phyloP scores from a whole-genome alignment of 2,888 invertebrate genomes.

The Leucoma salicis region DNA sequence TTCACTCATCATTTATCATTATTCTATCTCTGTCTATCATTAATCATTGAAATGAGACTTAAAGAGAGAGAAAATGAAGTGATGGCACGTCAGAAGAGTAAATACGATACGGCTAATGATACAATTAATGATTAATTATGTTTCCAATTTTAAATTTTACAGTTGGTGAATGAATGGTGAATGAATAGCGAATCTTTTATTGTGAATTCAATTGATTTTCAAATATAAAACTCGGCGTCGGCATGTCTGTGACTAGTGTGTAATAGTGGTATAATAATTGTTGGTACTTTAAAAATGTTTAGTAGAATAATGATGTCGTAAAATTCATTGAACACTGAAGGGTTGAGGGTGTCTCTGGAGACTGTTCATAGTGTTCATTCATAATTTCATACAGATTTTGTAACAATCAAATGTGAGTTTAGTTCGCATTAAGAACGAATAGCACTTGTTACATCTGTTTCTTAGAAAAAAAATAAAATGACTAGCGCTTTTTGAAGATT shows the following conservation, averaged over 20 bases:
- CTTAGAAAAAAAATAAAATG: neutral
- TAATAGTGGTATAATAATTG: conserved; percentile 31
- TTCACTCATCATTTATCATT: conserved; percentile 67
- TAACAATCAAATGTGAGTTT: conserved; percentile 47
- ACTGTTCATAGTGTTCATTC: conserved; percentile 42
- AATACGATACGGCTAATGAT: conserved; percentile 72
- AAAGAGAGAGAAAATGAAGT: conserved; percentile 81
- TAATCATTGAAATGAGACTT: conserved; percentile 79
- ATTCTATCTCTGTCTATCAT: conserved; percentile 57
- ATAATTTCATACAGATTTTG: conserved; percentile 54
- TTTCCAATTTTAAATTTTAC: conserved; percentile 61
- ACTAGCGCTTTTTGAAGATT: too few relatives aligned
- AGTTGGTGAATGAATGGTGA: conserved; percentile 54
- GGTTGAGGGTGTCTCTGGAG: conserved; percentile 34
- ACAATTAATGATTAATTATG: conserved; percentile 78
- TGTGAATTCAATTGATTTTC: conserved; percentile 24
- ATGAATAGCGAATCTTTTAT: conserved; percentile 43
- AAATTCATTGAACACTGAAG: conserved; percentile 46
- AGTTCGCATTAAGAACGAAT: conserved; percentile 32
- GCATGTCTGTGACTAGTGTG: conserved; percentile 45
- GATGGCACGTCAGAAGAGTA: conserved; percentile 60
- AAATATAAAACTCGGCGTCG: conserved; percentile 46
- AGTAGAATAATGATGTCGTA: conserved; percentile 47
- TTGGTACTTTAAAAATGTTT: conserved; percentile 40
- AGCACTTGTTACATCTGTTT: neutral